Evolutionary conservation across 1,140 invertebrate species (phyloP).

Genomic region (Cataglyphis hispanica): DNA sequence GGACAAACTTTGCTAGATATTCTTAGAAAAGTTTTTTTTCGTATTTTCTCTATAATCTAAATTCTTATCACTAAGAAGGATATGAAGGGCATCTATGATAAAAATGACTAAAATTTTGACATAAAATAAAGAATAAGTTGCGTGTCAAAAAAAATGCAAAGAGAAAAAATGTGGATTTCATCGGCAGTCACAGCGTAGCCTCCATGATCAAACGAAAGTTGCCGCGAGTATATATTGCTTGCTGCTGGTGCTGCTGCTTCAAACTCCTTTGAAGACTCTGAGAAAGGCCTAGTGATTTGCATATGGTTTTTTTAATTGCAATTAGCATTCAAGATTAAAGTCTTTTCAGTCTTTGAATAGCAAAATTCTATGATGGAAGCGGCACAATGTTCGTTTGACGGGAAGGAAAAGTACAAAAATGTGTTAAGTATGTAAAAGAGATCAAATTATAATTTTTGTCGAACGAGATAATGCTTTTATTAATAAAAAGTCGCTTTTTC

Average conservation of each 20-base stretch:
- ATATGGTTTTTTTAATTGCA: conserved; percentile 54
- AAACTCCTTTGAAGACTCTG: conserved; percentile 29
- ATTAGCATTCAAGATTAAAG: conserved; percentile 10
- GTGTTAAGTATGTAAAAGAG: not conserved
- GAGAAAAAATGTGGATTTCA: conserved; percentile 21
- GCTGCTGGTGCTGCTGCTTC: conserved; percentile 15
- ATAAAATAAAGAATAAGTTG: conserved; percentile 37
- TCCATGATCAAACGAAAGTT: conserved; percentile 51
- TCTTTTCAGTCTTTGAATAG: conserved; percentile 11
- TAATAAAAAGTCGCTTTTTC: conserved; percentile 13
- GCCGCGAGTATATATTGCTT: conserved; percentile 1
- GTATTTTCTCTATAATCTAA: conserved; percentile 39
- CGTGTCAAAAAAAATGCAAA: not conserved
- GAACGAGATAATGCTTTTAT: not conserved
- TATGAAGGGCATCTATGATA: conserved; percentile 10
- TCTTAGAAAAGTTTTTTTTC: conserved; percentile 35
- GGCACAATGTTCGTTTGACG: not conserved
- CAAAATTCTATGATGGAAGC: not conserved
- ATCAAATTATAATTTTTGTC: conserved; percentile 6
- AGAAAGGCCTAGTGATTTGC: conserved; percentile 38
- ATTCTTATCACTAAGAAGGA: conserved; percentile 32
- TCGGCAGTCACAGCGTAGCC: conserved; percentile 15
- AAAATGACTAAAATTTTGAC: conserved; percentile 48
- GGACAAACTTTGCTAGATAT: conserved; percentile 44
- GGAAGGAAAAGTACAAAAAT: not conserved